Conservation (phyloP, 1,140 invertebrate species). For the Tetramorium simillimum region DNA sequence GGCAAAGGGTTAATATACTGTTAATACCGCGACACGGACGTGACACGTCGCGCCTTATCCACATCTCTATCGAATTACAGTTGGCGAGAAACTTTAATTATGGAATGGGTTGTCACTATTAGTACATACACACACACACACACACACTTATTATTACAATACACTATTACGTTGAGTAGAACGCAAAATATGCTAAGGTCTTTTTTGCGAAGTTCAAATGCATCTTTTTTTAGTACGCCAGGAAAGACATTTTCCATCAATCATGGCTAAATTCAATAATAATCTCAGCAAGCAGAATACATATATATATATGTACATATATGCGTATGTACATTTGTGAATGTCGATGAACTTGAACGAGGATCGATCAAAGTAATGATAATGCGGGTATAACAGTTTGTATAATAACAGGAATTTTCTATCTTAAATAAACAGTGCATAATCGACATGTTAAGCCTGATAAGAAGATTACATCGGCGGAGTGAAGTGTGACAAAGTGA, state of each 20-base stretch:
- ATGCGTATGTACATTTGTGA: background rate
- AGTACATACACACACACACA: background rate
- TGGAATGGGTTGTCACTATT: slow-evolving; percentile 63
- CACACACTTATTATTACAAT: background rate
- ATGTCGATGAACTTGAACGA: background rate
- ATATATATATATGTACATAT: background rate
- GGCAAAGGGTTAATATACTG: slow-evolving; percentile 36
- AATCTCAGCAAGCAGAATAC: background rate
- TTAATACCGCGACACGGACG: background rate
- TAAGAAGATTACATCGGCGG: background rate
- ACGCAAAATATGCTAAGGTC: slow-evolving; percentile 15
- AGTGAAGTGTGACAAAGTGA: background rate
- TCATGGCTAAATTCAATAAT: background rate
- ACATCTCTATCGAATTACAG: slow-evolving; percentile 64
- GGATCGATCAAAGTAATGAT: background rate
- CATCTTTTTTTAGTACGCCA: background rate
- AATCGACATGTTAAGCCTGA: background rate
- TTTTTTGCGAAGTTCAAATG: background rate
- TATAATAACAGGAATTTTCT: background rate
- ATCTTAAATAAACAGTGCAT: background rate
- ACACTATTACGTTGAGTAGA: background rate
- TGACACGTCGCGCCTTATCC: slow-evolving; percentile 69
- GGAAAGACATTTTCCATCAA: background rate
- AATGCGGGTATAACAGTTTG: background rate
- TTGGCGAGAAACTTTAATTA: slow-evolving; percentile 77